Evolutionary conservation across 2,888 invertebrate species (phyloP).

Genomic region (Deroplatys truncata): DNA sequence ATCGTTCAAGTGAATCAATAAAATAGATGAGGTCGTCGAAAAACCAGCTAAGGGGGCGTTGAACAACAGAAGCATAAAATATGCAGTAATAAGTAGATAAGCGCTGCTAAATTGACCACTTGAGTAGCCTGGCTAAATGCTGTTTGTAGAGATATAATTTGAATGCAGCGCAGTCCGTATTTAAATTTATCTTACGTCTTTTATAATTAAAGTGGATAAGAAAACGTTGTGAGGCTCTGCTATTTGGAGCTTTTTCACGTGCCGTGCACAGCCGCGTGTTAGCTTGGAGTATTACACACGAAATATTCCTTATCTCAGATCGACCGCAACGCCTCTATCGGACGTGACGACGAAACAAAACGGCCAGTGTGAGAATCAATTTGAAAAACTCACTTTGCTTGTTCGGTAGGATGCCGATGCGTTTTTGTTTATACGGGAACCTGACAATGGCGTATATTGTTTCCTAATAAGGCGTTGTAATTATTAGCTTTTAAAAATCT

Average conservation of each 20-base stretch:
- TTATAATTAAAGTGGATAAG: not conserved
- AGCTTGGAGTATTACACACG: not conserved
- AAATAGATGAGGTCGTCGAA: no score
- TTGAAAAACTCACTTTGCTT: not conserved
- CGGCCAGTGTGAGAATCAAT: not conserved
- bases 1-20: no score
- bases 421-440: not conserved
- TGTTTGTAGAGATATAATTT: no score
- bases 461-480: not conserved
- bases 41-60: not conserved
- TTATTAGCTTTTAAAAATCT: not conserved
- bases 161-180: not conserved
- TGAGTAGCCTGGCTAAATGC: not conserved
- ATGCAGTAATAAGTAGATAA: not conserved
- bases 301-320: not conserved
- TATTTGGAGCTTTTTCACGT: no score
- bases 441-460: not conserved
- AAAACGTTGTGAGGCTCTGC: not conserved
- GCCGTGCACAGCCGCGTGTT: not conserved
- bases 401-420: not conserved
- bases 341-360: not conserved
- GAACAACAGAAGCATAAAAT: not conserved
- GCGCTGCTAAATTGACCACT: not conserved
- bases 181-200: not conserved
- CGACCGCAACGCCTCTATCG: not conserved